Evolutionary conservation across 2,888 invertebrate genomes (phyloP).

Genomic region (Apodemia mormo): DNA sequence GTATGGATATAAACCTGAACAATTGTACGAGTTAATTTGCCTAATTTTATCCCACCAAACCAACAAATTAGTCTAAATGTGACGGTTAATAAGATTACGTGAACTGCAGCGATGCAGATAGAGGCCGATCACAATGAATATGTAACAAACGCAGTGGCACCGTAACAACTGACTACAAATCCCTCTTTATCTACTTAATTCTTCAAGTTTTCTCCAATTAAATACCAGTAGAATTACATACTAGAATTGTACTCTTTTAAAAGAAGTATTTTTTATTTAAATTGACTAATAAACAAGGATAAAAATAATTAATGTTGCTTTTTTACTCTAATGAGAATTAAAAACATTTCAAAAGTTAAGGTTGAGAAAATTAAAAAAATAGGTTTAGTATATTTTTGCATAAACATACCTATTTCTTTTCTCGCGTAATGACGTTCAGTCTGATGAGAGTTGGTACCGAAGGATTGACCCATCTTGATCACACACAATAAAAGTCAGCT

Average conservation of each 20-base stretch:
- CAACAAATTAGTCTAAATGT: not conserved
- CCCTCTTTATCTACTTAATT: not conserved
- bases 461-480: constrained; percentile 72
- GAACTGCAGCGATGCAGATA: constrained; percentile 14
- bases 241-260: too few species aligned
- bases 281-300: too few species aligned
- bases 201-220: not conserved
- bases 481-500: constrained; percentile 62
- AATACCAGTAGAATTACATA: too few species aligned
- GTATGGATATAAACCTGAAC: too few species aligned
- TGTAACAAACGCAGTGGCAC: too few species aligned
- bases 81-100: constrained; percentile 7
- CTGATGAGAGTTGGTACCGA: constrained; percentile 73
- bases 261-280: too few species aligned
- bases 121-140: not conserved
- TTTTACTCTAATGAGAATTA: too few species aligned
- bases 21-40: too few species aligned
- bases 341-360: too few species aligned
- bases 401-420: constrained; percentile 71
- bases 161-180: not conserved
- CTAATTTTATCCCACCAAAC: not conserved
- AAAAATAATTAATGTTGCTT: too few species aligned
- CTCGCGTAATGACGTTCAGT: constrained; percentile 69
- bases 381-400: not conserved
- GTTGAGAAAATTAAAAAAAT: too few species aligned